phyloP scores from a whole-genome alignment of 2,113 vertebrate genomes.

The Lophotis ruficrista region DNA sequence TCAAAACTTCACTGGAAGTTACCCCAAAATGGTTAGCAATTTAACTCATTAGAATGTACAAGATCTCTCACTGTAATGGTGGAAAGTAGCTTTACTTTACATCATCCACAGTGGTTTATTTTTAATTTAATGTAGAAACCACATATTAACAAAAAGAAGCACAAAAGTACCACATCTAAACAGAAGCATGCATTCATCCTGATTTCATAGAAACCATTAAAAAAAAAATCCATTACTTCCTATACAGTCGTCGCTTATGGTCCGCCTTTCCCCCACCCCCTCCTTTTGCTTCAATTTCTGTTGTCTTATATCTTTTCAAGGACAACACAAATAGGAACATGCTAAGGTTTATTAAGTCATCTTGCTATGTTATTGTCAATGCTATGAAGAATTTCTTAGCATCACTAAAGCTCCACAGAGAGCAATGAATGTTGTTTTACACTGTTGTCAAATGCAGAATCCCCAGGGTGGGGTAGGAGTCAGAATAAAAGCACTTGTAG shows the following conservation, averaged over 20 bases:
- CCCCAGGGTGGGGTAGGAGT: slow-evolving; percentile 58
- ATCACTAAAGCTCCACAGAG: slow-evolving; percentile 72
- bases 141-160: neutral
- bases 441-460: slow-evolving; percentile 73
- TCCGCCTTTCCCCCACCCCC: neutral
- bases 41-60: neutral
- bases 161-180: neutral
- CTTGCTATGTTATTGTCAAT: slow-evolving; percentile 72
- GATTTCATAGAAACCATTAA: neutral
- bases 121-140: neutral
- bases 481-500: slow-evolving; percentile 70
- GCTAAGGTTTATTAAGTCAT: slow-evolving; percentile 81
- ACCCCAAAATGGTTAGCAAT: neutral
- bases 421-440: slow-evolving; percentile 69
- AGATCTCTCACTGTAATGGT: neutral
- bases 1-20: neutral
- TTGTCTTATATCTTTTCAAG: slow-evolving; percentile 62
- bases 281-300: slow-evolving; percentile 58
- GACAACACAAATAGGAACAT: slow-evolving; percentile 53
- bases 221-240: neutral
- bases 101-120: neutral
- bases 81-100: neutral
- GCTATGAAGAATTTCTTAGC: slow-evolving; percentile 75
- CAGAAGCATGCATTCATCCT: neutral
- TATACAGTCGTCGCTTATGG: neutral